Percentiles rank a stretch among this genome's conserved stretches.
Evolutionary conservation across 2,888 invertebrate species (phyloP).

Genomic region (Gymnoscelis rufifasciata): DNA sequence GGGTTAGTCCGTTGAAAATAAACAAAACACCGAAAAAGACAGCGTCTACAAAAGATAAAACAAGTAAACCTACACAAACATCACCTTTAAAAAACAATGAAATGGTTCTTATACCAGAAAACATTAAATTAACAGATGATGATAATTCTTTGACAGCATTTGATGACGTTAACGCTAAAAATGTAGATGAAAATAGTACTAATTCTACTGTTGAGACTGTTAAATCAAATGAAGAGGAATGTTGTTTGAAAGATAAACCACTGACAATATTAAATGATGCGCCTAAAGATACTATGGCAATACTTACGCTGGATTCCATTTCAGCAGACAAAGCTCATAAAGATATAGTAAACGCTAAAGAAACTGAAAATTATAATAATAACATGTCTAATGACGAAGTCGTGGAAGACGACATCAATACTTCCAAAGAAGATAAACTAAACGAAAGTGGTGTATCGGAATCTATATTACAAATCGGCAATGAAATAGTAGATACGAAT

Average conservation of each 20-base stretch:
- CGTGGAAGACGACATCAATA: constrained; percentile 3
- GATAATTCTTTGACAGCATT: constrained; percentile 3
- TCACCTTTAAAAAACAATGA: constrained; percentile 10
- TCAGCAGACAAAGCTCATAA: background rate
- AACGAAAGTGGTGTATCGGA: constrained; percentile 21
- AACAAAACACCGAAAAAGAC: background rate
- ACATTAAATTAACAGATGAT: constrained; percentile 4
- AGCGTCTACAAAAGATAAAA: background rate
- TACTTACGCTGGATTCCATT: no score
- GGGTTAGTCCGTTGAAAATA: constrained; percentile 1
- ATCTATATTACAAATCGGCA: constrained; percentile 14
- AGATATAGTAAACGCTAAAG: background rate
- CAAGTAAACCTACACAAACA: background rate
- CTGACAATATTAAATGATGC: no score
- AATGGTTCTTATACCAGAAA: constrained; percentile 20
- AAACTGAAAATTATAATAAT: background rate
- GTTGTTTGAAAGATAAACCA: background rate
- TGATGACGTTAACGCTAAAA: background rate
- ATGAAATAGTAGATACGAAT: background rate
- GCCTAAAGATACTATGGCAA: no score
- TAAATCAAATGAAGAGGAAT: background rate
- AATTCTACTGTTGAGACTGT: background rate
- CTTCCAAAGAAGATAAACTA: constrained; percentile 7
- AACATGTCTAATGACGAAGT: constrained; percentile 22
- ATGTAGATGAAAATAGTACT: constrained; percentile 4